Evolutionary conservation across 1,140 invertebrate genomes (phyloP), one percentile per base, ranked within the genome.

Genomic region (Drosophila lini): DNA sequence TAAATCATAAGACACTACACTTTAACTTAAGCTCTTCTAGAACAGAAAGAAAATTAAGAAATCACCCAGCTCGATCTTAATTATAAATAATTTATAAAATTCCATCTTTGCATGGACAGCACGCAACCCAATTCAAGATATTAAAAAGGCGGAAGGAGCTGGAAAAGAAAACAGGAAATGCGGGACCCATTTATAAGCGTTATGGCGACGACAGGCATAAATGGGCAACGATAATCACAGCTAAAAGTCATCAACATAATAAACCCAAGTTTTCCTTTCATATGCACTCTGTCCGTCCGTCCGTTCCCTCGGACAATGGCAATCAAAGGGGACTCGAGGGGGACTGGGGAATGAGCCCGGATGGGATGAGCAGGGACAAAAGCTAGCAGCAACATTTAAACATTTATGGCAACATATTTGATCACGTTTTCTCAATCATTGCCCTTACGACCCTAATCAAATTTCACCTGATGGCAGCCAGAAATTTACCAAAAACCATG

Each of bases 361-460:
- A 15, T n/a, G 40, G 28, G 42, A 31, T 59, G 56, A 57, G 65
- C 50, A 16, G 48, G 70, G 64, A 47, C 52, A 82, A 77, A 84
- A 73, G 80, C 81, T 78, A 79, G 53, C 74, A 75, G 82, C 79
- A 83, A 75, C 85, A 90, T 89, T 89, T 89, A 89, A 89, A 90
- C 85, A 90, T 89, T 89, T 89, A 90, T 85, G 81, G 85, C 85
- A 89, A 89, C 84, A 89, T 89, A 89, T 89, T 89, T 89, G 84
- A 89, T 89, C 84, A 89, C 84, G 84, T 89, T 90, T 89, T 89
- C 84, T 89, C 84, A 89, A 89, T 89, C 84, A 89, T 89, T 89
- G 84, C 78, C 84, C 84, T 89, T 89, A 89, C 81, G 84, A 89
- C 84, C 84, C 84, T 89, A 89, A 89, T 89, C 84, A 89, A 89